Evolutionary conservation across 2,113 vertebrate species (phyloP), one percentile per base, ranked within the genome.

Genomic region (Zapus hudsonius): DNA sequence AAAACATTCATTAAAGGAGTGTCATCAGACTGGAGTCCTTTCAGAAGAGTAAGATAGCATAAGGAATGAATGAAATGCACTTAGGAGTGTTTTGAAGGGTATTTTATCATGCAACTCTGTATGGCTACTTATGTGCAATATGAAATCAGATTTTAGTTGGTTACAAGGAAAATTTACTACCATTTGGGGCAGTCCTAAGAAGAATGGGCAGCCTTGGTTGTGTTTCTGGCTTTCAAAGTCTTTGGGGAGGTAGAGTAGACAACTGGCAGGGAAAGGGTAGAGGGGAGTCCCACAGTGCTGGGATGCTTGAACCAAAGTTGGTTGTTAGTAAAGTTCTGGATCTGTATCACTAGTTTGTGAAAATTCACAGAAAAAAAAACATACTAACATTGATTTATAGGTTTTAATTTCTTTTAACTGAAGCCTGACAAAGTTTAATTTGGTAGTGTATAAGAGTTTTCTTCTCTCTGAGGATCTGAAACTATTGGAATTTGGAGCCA

Each of bases 371-470:
- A 47, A 19, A 38, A 85, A 74, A 73, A 61, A 93, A n/a, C 59
- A 4, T 81, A 84, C 27, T 87, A 11, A 33, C 61, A 78, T 15
- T 92, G 5, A 11, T 78, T 86, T 92, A 2, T 8, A 89, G 10
- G 20, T 89, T 87, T 79, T 69, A 55, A 61, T 76, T 73, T 36
- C 47, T 72, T 89, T 90, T 89, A 73, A 93, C 33, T 84, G 23
- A 83, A 15, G 5, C 38, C 23, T 82, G 59, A 84, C 75, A 92
- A 92, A 3, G 16, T 94, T 89, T 95, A 16, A 6, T 23, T 29
- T 42, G 25, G 29, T 42, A 87, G 47, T 66, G 22, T 31, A 52
- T 79, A 88, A 33, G 52, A 84, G 1, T 57, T 79, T 81, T 33
- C 33, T 20, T 38, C 44, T 84, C 7, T 93, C 42, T n/a, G 12